These are phyloP conservation scores for Tachina fera DNA, from an alignment of 2,888 invertebrate species.

Conservation along the genomic window DNA sequence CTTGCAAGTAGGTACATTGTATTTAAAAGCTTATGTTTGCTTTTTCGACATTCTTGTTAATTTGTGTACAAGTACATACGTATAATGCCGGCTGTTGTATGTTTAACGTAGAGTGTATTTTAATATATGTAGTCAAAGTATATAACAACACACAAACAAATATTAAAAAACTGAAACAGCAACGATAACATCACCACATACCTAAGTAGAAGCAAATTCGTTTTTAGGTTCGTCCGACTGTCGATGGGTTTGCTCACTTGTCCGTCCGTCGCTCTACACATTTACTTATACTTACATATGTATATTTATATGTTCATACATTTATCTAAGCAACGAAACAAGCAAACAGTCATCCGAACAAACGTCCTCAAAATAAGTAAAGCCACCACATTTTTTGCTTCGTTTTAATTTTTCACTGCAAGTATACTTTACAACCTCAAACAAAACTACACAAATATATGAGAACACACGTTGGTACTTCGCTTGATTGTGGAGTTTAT, in stretches of 20 bases:
- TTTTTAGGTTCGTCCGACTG: slow-evolving; percentile 42
- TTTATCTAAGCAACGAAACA: slow-evolving; percentile 48
- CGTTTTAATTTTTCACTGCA: slow-evolving; percentile 26
- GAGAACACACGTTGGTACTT: slow-evolving; percentile 46
- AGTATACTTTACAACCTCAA: slow-evolving; percentile 45
- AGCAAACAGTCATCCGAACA: slow-evolving; percentile 50
- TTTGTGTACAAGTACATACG: slow-evolving; percentile 22
- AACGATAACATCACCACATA: slow-evolving; percentile 31
- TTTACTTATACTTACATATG: too few species aligned
- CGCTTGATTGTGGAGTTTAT: slow-evolving; percentile 20
- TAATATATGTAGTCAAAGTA: slow-evolving; percentile 34
- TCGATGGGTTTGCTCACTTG: slow-evolving; percentile 18
- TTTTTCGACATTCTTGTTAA: background rate
- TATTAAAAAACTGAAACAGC: slow-evolving; percentile 34
- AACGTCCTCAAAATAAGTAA: slow-evolving; percentile 60
- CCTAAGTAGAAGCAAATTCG: slow-evolving; percentile 32
- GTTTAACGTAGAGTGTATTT: slow-evolving; percentile 14
- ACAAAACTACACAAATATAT: slow-evolving; percentile 25
- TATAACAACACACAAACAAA: slow-evolving; percentile 33
- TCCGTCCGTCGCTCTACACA: slow-evolving; percentile 9
- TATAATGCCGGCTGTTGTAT: slow-evolving; percentile 63
- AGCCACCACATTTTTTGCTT: slow-evolving; percentile 57
- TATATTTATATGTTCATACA: background rate
- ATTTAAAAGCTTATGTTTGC: slow-evolving; percentile 18
- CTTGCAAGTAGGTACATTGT: slow-evolving; percentile 28